Base-by-base conservation (phyloP, 2,888 invertebrate genomes). In the Chirona hameri region DNA sequence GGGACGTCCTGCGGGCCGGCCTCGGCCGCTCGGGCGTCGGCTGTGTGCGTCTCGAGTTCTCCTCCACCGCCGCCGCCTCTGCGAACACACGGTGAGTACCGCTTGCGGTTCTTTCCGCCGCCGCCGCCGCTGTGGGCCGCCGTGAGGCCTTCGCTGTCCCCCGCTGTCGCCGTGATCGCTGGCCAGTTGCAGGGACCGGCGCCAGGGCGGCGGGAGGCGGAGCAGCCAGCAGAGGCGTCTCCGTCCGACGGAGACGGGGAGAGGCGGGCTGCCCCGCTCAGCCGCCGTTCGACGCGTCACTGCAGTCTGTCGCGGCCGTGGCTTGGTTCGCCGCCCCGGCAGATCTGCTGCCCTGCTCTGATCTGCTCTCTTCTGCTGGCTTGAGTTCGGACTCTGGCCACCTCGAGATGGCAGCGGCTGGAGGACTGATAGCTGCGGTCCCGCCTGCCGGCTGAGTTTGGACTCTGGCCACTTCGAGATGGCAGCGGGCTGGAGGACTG, bases 1-100 rank as follows among this genome's bases (percentile, higher is more conserved):
- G 92, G 85, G 91, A 90, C 84, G 88, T 95, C 60, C 93, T 96
- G 86, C 90, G 89, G 85, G 91, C 90, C 83, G 93, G 93, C 85
- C 89, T 94, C 52, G 52, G 52, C 52, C 52, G 39, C 39, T 69
- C 86, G 82, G 55, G 83, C 83, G 46, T 83, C 65, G 85, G 85
- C 18, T 83, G 46, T 9, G 12, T n/a, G n/a, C 79, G 27, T 3
- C 52, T 79, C 12, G 46, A 27, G 48, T 52, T 48, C 46, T 31
- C 79, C 14, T 0, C 15, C 79, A 10, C 76, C 12, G 72, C 72
- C 4, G 65, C 57, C 5, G 65, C 65, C 12, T 7, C 48, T 12
- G 48, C 48, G 9, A 48, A n/a, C n/a, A 52, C 1, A 18, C 52
- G 52, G 52, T 52, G 18, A 52, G 52, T 52, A 18, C 15, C 15